Base-by-base conservation (phyloP, 1,140 invertebrate species). In the Oryctes rhinoceros region DNA sequence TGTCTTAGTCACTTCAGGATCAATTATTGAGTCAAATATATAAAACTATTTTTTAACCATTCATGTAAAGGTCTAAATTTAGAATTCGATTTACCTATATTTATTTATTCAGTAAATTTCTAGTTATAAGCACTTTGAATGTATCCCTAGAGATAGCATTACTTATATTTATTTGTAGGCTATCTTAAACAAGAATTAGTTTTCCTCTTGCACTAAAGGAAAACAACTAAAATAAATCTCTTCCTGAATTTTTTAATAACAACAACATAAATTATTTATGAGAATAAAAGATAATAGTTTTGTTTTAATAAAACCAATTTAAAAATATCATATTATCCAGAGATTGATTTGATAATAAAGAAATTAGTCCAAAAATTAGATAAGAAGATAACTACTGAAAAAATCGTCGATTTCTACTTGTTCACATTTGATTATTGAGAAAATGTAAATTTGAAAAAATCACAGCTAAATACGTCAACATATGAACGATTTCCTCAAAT, bases 51-150 rank as follows among this genome's bases (percentile, higher is more conserved):
- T 37, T 71, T 71, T 37, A 71, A 35, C 15, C 11, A 30, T 71
- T 71, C 13, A 71, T 18, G 65, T 71, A 71, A 71, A 30, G 65
- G 11, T 71, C 65, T 71, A 71, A 71, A 71, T 71, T 71, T 71
- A 71, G 65, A 71, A 71, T 71, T 30, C 4, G 11, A 30, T 71
- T 71, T 35, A 71, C 24, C 65, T 71, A 71, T 24, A 71, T 71
- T 71, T 71, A 35, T 71, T 71, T 13, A 24, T 71, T 71, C 53
- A 18, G 53, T 76, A 76, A 48, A 76, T 76, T 76, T 76, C 47
- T 47, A 49, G 20, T 47, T 48, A 30, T 47, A 76, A 80, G 79
- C 79, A 80, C 74, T 80, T 80, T 59, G 67, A n/a, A 80, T 71
- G 79, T 71, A 76, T 74, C 79, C 74, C 74, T 80, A 80, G 76